Base-by-base conservation (phyloP, 2,888 invertebrate genomes). In the Spodoptera picta region DNA sequence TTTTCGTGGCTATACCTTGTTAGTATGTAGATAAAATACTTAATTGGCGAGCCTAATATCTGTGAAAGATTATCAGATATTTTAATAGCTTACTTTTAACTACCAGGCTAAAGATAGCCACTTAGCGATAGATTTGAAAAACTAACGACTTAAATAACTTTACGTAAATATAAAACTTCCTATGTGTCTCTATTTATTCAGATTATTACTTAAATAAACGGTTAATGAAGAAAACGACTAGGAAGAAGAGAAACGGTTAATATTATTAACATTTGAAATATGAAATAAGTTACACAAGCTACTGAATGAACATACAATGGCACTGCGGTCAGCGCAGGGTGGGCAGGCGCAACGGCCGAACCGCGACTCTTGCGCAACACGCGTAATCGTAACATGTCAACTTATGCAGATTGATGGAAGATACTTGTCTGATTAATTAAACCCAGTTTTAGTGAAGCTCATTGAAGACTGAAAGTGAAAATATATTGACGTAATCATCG, bases 291-390 rank as follows among this genome's bases (percentile, higher is more conserved):
- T 57, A 70, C 58, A 65, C 63, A 66, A 57, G 63, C 67, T 69
- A 65, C 72, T 77, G 72, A 80, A 85, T 80, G 75, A 77, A 82
- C 59, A 65, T 67, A 80, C 54, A 73, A 64, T 57, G 23, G 42
- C 43, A 23, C 42, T 72, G 75, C 60, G 75, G 72, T 77, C 63
- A 74, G 60, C 19, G 55, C 46, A 74, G 56, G 59, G 56, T 60
- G 44, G 42, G 56, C 54, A 23, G 63, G 36, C 65, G 65, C 53
- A 60, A 59, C 46, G 47, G 53, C 44, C 50, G 44, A 41, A 60
- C 61, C 66, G 54, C 65, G 47, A 73, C 64, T 70, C 66, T 77
- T 79, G 46, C 78, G 72, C 62, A 77, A 80, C 47, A 0, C 44
- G 23, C 51, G 45, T 53, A 67, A 68, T 72, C 70, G 66, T 65